phyloP scores from a whole-genome alignment of 2,888 invertebrate species.

The Drosophila kokeensis region DNA sequence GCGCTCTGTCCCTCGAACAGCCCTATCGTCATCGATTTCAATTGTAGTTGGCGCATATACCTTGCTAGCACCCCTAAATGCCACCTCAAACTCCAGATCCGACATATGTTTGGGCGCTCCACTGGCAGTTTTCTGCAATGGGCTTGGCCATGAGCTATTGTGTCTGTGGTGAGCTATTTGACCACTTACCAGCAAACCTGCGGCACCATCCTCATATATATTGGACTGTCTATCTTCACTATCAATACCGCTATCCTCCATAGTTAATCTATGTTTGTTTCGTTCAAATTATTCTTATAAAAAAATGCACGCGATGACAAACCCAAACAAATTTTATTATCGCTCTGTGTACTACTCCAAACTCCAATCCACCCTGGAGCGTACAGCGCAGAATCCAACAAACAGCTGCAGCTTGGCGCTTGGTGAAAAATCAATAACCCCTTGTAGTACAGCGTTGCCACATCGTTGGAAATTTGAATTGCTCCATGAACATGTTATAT shows the following conservation, averaged over 20 bases:
- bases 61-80: conserved; percentile 76
- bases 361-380: conserved; percentile 66
- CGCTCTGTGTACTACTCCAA: conserved; percentile 52
- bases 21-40: conserved; percentile 72
- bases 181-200: conserved; percentile 67
- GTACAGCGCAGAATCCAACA: conserved; percentile 63
- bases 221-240: conserved; percentile 83
- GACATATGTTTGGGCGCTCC: conserved; percentile 77
- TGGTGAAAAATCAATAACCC: conserved; percentile 71
- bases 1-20: conserved; percentile 51
- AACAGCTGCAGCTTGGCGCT: conserved; percentile 60
- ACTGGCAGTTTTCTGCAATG: conserved; percentile 65
- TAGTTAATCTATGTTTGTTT: conserved; percentile 12
- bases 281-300: conserved; percentile 17
- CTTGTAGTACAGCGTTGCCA: conserved; percentile 64
- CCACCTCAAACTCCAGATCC: conserved; percentile 82
- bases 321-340: conserved; percentile 67
- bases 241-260: conserved; percentile 84
- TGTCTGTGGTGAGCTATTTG: conserved; percentile 17
- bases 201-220: conserved; percentile 72
- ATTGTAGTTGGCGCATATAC: conserved; percentile 65
- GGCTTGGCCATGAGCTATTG: conserved; percentile 45
- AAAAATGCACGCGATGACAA: conserved; percentile 57
- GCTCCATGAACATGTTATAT: not conserved
- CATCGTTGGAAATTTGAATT: conserved; percentile 20